Evolutionary conservation across 2,113 vertebrate species (phyloP).

Genomic region (Carassius auratus): DNA sequence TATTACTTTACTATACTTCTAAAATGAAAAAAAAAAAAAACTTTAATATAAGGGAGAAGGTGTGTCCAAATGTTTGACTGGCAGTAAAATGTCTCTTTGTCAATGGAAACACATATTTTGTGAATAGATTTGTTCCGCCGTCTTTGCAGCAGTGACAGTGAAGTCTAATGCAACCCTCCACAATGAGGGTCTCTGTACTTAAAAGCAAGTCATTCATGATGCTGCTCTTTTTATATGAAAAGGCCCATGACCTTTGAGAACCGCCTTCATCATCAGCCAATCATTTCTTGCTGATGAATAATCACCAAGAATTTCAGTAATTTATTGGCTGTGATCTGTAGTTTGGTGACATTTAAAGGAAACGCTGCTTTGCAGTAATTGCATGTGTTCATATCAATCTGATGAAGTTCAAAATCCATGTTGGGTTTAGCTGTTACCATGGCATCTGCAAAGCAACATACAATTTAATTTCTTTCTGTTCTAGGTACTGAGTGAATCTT

Average conservation of each 20-base stretch:
- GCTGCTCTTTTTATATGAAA: not conserved
- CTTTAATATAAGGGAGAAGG: not conserved
- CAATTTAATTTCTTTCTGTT: no score
- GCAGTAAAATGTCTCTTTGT: not conserved
- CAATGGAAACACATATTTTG: not conserved
- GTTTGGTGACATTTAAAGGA: conserved; percentile 4
- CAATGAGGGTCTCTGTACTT: not conserved
- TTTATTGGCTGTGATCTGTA: not conserved
- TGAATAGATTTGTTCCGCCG: not conserved
- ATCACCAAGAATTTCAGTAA: not conserved
- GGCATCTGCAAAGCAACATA: not conserved
- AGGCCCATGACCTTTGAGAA: not conserved
- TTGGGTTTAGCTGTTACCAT: not conserved
- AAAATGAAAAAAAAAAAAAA: not conserved
- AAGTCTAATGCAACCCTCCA: not conserved
- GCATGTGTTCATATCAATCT: not conserved
- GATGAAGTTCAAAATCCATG: not conserved
- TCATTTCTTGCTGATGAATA: conserved; percentile 16
- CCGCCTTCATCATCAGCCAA: conserved; percentile 9
- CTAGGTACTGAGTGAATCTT: not conserved
- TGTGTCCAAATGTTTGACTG: not conserved
- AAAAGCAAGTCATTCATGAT: not conserved
- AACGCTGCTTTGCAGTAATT: not conserved
- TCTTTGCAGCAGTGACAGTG: not conserved
- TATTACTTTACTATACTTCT: not conserved